phyloP scores from a whole-genome alignment of 2,888 invertebrate genomes.

The Noctua pronuba region DNA sequence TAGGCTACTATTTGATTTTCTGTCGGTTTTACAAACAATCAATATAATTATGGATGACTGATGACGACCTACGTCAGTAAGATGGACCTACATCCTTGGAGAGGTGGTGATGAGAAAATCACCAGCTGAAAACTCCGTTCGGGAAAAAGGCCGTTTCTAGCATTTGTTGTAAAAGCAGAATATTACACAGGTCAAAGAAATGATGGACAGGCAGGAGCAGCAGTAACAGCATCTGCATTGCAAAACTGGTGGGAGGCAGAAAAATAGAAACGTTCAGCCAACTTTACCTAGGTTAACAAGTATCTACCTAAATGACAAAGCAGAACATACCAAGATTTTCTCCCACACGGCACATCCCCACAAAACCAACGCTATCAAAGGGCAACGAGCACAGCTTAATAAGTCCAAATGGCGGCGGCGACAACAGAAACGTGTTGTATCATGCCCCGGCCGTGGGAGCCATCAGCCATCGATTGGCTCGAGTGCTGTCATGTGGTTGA shows the following conservation, averaged over 20 bases:
- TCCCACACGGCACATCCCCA: conserved; percentile 72
- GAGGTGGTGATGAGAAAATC: neutral
- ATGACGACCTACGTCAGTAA: too few relatives aligned
- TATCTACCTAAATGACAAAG: neutral
- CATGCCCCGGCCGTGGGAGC: conserved; percentile 81
- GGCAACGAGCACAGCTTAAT: conserved; percentile 83
- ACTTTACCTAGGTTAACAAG: neutral
- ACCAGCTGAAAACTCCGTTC: neutral
- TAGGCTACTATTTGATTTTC: neutral
- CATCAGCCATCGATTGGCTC: conserved; percentile 84
- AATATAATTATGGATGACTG: neutral
- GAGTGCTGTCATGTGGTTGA: conserved; percentile 82
- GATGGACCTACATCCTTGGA: neutral
- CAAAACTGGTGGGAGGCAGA: neutral
- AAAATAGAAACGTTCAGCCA: neutral
- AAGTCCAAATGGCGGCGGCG: conserved; percentile 86
- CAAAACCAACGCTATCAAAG: conserved; percentile 68
- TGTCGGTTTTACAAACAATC: neutral
- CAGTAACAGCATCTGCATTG: neutral
- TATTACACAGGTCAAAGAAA: neutral
- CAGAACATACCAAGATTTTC: neutral
- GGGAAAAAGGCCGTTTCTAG: neutral
- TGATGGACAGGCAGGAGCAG: neutral
- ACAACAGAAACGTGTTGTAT: conserved; percentile 80
- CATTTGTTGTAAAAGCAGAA: neutral